Conservation (phyloP, 2,888 invertebrate species). For the Cantharis flavilabris region DNA sequence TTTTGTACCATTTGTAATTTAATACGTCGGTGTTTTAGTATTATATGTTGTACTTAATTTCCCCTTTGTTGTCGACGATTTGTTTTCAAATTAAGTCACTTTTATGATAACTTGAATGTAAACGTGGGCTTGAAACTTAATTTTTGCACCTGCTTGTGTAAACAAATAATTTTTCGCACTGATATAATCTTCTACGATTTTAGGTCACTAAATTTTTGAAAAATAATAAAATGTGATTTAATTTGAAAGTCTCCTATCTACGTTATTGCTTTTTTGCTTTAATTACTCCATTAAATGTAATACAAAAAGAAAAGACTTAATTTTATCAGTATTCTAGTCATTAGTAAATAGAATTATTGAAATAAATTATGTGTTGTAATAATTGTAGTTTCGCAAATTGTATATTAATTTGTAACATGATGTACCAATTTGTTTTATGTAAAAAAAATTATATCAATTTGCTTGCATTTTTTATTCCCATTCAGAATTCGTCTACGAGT, state of each 20-base stretch:
- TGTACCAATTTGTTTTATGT: slow-evolving; percentile 38
- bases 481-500: neutral
- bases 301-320: slow-evolving; percentile 44
- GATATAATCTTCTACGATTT: neutral
- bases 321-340: slow-evolving; percentile 50
- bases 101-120: neutral
- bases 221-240: slow-evolving; percentile 4
- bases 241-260: slow-evolving; percentile 31
- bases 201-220: neutral
- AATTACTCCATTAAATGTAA: slow-evolving; percentile 37
- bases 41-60: slow-evolving; percentile 31
- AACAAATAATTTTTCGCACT: neutral
- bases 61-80: neutral
- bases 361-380: slow-evolving; percentile 43
- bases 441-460: slow-evolving; percentile 25
- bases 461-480: slow-evolving; percentile 11
- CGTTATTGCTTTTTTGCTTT: slow-evolving; percentile 31
- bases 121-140: neutral
- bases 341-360: slow-evolving; percentile 41
- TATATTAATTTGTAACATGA: slow-evolving; percentile 42
- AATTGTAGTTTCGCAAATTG: slow-evolving; percentile 40
- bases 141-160: neutral
- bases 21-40: slow-evolving; percentile 51
- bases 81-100: slow-evolving; percentile 2
- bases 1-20: slow-evolving; percentile 51